Evolutionary conservation across 2,113 vertebrate genomes (phyloP), one percentile per base, ranked within the genome.

Genomic region (Chrysemys picta): DNA sequence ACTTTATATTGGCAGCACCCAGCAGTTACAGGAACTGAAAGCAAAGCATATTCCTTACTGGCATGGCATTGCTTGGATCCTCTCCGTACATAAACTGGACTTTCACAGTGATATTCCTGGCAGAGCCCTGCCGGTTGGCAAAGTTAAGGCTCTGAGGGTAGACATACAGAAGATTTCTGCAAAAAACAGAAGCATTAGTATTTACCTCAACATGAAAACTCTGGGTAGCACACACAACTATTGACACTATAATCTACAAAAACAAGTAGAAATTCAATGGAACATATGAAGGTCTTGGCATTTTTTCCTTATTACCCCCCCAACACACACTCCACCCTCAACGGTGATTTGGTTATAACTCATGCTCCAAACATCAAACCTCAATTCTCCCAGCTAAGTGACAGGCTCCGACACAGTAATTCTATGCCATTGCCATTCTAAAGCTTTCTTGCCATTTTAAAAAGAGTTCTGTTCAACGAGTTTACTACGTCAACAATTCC

Each of bases 31-130:
- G 88, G 13, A 93, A 78, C 0, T 0, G 31, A 94, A 91, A 89
- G 88, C 75, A 25, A 24, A 93, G 65, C 3, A 1, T 16, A 22
- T 19, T 56, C 92, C 98, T 96, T 98, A 99, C 99, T 98, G 98
- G 99, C 99, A 99, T 99, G 81, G 99, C 99, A 87, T 99, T 99
- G 97, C 98, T 99, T 13, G 98, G 98, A 96, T 99, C 99, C 94
- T 99, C 99, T 78, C 99, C 99, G 3, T 99, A 99, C 99, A 99
- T 99, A 96, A 99, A 99, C 98, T 99, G 99, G 89, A 99, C 99
- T 98, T 99, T 99, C 50, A 99, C 99, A 9, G 99, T 99, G 98
- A 99, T 99, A 65, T 99, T 99, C 94, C 99, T 98, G 72, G 99
- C 99, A 62, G 99, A 99, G 56, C 99, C 99, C 97, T 99, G 99